Base-by-base conservation (phyloP, 37 sponge, comb jelly and placozoan genomes). In the Corticium candelabrum region DNA sequence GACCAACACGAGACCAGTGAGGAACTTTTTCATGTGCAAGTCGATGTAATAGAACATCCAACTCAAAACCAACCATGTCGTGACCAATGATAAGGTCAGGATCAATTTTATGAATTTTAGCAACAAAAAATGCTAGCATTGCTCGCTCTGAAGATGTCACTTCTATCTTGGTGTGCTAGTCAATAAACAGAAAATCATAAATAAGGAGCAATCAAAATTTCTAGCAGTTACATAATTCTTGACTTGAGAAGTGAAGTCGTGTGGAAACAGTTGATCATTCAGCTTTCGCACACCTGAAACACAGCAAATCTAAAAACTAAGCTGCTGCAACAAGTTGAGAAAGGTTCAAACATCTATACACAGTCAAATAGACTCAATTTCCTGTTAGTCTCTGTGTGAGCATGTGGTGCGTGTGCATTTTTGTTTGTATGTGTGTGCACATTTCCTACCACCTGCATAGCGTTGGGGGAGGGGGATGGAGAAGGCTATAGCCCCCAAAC, bases 51-150 rank as follows among this genome's bases (percentile, higher is more conserved):
- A 96, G 80, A 0, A 87, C 85, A 68, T 85, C 87, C 27, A 89
- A 76, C 3, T 84, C 84, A 68, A 84, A 82, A 15, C 68, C 67
- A 33, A 67, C 62, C 76, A 89, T 33, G 41, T 82, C 77, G 68
- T 89, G 90, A 62, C 90, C 90, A 50, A 94, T 84, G 1, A 98
- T 75, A 31, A 98, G 75, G 75, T 98, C 99, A 41, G 99, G 95
- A 75, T 98, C 95, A 31, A 92, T 69, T 30, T 84, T 79, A 32
- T 89, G 83, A 15, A 98, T 68, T 78, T 91, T 91, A 36, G 95
- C 95, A 34, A 94, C 67, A 21, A 94, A 89, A 77, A 80, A 91
- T 3, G 82, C 89, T 56, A 98, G 41, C 78, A 98, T 78, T 40
- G 91, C 84, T 56, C 93, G 73, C 71, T 98, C 99, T 29, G 73